phyloP scores from a whole-genome alignment of 2,888 invertebrate species.

The Melolontha melolontha region DNA sequence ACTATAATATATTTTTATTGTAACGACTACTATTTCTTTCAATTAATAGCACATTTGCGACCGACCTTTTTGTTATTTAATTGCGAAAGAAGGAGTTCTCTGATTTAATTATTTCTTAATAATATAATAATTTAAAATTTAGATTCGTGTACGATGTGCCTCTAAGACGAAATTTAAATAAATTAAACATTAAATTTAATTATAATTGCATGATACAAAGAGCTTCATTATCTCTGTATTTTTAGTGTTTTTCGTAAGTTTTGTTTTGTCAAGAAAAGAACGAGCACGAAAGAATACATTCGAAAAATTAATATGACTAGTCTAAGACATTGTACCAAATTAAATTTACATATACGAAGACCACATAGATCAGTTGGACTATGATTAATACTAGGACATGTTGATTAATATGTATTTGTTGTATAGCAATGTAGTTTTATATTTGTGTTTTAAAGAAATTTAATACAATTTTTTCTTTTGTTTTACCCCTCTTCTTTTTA shows the following conservation, averaged over 20 bases:
- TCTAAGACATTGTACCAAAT: conserved; percentile 19
- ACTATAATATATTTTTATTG: conserved; percentile 6
- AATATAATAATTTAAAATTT: too few relatives aligned
- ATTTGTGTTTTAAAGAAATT: conserved; percentile 31
- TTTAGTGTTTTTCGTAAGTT: too few relatives aligned
- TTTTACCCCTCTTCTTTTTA: conserved; percentile 20
- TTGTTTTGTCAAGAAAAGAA: too few relatives aligned
- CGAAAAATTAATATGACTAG: conserved; percentile 19
- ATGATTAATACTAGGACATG: conserved; percentile 18
- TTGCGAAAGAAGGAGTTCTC: too few relatives aligned
- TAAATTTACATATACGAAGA: conserved; percentile 10
- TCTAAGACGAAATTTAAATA: too few relatives aligned
- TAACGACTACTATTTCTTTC: neutral
- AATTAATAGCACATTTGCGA: too few relatives aligned
- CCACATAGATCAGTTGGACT: neutral
- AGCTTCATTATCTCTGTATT: too few relatives aligned
- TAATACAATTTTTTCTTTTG: conserved; percentile 21
- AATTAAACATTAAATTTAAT: too few relatives aligned
- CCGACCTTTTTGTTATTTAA: too few relatives aligned
- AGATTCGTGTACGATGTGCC: too few relatives aligned
- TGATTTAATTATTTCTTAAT: too few relatives aligned
- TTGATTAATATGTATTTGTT: conserved; percentile 35
- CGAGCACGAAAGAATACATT: neutral
- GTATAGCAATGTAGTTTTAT: conserved; percentile 34
- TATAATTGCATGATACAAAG: too few relatives aligned